A percentile compares a stretch with the other conserved stretches of the same genome.
These are phyloP conservation scores for Lucinisca nassula DNA, from an alignment of 2,888 invertebrate species.

Conservation along the genomic window DNA sequence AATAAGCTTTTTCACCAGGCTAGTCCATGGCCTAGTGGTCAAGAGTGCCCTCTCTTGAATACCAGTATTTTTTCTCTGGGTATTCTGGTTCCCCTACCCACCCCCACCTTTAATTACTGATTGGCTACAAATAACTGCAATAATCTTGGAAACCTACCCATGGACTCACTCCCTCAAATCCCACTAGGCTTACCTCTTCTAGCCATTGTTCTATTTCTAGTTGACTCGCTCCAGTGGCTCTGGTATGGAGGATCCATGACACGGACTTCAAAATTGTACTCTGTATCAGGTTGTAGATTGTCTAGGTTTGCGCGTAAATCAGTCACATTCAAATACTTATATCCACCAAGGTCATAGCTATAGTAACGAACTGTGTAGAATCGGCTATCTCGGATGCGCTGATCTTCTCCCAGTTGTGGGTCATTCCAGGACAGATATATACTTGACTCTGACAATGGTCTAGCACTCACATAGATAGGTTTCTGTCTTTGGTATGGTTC, in stretches of 20 bases:
- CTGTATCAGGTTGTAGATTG: slow-evolving; percentile 43
- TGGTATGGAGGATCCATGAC: slow-evolving; percentile 65
- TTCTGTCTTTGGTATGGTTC: slow-evolving; percentile 63
- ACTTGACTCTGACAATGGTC: slow-evolving; percentile 19
- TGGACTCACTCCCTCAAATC: too few relatives aligned
- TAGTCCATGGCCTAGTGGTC: too few relatives aligned
- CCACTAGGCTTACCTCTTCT: slow-evolving; percentile 23
- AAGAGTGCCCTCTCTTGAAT: too few relatives aligned
- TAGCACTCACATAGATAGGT: slow-evolving; percentile 35
- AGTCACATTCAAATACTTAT: slow-evolving; percentile 61
- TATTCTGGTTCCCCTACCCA: too few relatives aligned
- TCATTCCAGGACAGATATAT: slow-evolving; percentile 56
- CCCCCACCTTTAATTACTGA: too few relatives aligned
- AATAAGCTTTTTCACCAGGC: too few relatives aligned
- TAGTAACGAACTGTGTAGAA: slow-evolving; percentile 65
- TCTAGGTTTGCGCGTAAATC: slow-evolving; percentile 39
- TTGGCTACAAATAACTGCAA: too few relatives aligned
- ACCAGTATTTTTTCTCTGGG: too few relatives aligned
- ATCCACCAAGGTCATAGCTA: slow-evolving; percentile 56
- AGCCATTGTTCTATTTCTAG: slow-evolving; percentile 33
- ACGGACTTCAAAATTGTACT: slow-evolving; percentile 60
- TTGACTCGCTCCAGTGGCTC: slow-evolving; percentile 60
- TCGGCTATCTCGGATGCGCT: slow-evolving; percentile 56
- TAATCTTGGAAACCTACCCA: too few relatives aligned
- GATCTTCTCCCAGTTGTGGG: slow-evolving; percentile 52